These are phyloP conservation scores for Aphrophora alni DNA, from an alignment of 2,888 invertebrate species.

Conservation along the genomic window DNA sequence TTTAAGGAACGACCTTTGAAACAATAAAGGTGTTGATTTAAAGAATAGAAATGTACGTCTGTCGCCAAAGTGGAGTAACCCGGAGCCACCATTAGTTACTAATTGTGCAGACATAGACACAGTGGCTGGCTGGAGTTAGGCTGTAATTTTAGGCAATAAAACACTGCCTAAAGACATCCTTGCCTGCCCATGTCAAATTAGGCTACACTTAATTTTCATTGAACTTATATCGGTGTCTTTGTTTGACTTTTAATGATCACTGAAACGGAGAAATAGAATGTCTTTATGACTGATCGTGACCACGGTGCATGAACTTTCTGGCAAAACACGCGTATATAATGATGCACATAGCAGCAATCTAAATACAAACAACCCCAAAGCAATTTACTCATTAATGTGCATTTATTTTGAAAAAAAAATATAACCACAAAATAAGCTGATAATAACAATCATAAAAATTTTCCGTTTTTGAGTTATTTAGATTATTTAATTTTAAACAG, in stretches of 20 bases:
- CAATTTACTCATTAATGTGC: too few relatives aligned
- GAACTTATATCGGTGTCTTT: neutral
- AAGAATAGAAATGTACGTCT: neutral
- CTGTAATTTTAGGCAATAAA: conserved; percentile 34
- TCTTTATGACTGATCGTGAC: neutral
- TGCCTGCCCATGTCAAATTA: conserved; percentile 26
- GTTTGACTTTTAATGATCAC: neutral
- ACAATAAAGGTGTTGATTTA: neutral
- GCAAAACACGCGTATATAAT: too few relatives aligned
- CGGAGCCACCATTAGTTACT: neutral
- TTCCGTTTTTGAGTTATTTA: too few relatives aligned
- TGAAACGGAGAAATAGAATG: neutral
- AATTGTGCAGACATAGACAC: neutral
- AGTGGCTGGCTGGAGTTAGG: neutral
- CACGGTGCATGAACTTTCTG: too few relatives aligned
- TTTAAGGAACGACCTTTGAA: neutral
- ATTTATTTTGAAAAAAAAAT: too few relatives aligned
- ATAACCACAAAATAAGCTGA: too few relatives aligned
- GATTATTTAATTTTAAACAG: too few relatives aligned
- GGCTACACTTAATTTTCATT: conserved; percentile 5
- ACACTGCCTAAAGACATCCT: conserved; percentile 30
- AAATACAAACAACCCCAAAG: too few relatives aligned
- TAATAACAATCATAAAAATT: too few relatives aligned
- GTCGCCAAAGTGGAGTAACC: neutral
- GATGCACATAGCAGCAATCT: too few relatives aligned